These are phyloP conservation scores for Tiphia femorata DNA, from an alignment of 2,888 invertebrate genomes.

Conservation along the genomic window DNA sequence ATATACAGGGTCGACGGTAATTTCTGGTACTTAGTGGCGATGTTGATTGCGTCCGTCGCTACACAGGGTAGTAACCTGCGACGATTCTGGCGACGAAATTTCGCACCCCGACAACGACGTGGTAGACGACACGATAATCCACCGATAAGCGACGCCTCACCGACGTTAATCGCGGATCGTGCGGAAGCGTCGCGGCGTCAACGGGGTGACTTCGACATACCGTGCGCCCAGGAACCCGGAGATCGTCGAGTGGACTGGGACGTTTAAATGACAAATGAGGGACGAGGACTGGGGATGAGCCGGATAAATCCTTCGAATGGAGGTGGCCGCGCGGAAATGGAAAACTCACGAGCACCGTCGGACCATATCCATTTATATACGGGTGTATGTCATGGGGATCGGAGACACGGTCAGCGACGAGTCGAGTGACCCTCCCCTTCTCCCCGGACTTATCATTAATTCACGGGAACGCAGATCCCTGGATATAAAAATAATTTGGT, in stretches of 20 bases:
- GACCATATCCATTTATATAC: slow-evolving; percentile 34
- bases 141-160: no score
- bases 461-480: slow-evolving; percentile 59
- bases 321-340: slow-evolving; percentile 30
- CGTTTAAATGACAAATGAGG: slow-evolving; percentile 18
- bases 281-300: slow-evolving; percentile 15
- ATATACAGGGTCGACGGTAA: slow-evolving; percentile 38
- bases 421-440: slow-evolving; percentile 54
- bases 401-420: slow-evolving; percentile 42
- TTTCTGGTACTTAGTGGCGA: slow-evolving; percentile 40
- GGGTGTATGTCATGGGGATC: slow-evolving; percentile 43
- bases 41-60: slow-evolving; percentile 31
- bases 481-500: slow-evolving; percentile 68
- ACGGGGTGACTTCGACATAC: no score
- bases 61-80: slow-evolving; percentile 21
- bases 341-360: slow-evolving; percentile 32
- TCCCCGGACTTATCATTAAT: slow-evolving; percentile 63
- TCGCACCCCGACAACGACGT: no score
- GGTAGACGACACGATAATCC: no score
- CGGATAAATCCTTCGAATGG: slow-evolving; percentile 44
- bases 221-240: no score
- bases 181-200: no score
- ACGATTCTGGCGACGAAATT: no score
- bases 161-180: no score
- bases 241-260: no score